Conservation (phyloP, 1,140 invertebrate species). For the Linepithema humile region DNA sequence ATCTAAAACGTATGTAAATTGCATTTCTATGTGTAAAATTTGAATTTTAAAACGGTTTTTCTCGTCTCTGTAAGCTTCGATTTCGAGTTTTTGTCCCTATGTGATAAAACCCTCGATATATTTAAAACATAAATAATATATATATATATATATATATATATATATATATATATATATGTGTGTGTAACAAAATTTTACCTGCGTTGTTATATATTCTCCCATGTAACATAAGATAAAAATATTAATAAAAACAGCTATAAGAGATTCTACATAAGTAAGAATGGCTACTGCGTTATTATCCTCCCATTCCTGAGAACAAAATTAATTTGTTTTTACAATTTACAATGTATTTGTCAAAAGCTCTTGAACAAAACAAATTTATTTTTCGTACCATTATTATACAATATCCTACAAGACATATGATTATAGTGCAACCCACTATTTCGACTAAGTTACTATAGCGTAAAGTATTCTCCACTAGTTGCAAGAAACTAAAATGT, state of each 20-base stretch:
- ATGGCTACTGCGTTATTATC: slow-evolving; percentile 44
- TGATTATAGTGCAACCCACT: slow-evolving; percentile 59
- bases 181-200: slow-evolving; percentile 62
- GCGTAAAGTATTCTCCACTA: slow-evolving; percentile 68
- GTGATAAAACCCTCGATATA: too few species aligned
- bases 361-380: slow-evolving; percentile 35
- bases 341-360: not conserved
- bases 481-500: slow-evolving; percentile 64
- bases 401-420: slow-evolving; percentile 74
- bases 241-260: slow-evolving; percentile 58
- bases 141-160: too few species aligned
- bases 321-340: not conserved
- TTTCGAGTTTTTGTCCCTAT: too few species aligned
- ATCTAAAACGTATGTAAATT: too few species aligned
- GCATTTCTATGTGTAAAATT: too few species aligned
- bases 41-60: too few species aligned
- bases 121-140: too few species aligned
- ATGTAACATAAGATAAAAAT: slow-evolving; percentile 54
- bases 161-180: too few species aligned
- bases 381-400: slow-evolving; percentile 56
- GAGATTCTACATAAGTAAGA: slow-evolving; percentile 40
- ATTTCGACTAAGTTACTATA: slow-evolving; percentile 71
- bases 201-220: slow-evolving; percentile 48
- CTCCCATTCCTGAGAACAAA: slow-evolving; percentile 60
- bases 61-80: too few species aligned